Evolutionary conservation across 2,113 vertebrate genomes (phyloP), one percentile per base, ranked within the genome.

Genomic region (Felis chaus): DNA sequence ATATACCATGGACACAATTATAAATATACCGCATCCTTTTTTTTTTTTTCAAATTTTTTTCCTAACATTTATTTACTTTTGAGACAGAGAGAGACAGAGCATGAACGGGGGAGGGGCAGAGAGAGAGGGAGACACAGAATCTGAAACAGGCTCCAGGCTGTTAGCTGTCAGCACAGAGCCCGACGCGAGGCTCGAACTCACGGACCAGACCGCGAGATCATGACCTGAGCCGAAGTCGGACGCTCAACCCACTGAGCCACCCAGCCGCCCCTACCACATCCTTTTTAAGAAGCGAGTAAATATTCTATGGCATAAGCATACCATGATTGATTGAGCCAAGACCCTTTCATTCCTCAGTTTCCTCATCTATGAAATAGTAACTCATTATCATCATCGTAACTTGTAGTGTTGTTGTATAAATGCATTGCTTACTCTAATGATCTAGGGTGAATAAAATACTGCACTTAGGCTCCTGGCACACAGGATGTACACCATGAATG

Each of bases 401-500:
- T 93, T 53, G 14, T 14, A 19, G 63, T 68, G 11, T 19, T 27
- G 15, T 14, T 27, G 36, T 76, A 39, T 73, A 10, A 18, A 11
- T 48, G 63, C 14, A 29, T 80, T 1, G 19, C 78, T 68, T 68
- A 33, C 8, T 31, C 41, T 85, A 15, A 66, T 29, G 55, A 33
- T 15, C 18, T 41, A 19, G 25, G n/a, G 45, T 31, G 15, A 61
- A n/a, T 78, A 15, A 33, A 73, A 63, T n/a, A 57, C 55, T 61
- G 57, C 7, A 12, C 33, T 18, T 8, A 31, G 89, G 3, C 68
- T 36, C 31, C 21, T 4, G 31, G 31, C 36, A 5, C 21, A 0
- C 5, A 2, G 78, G 27, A 33, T 0, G 7, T 27, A 3, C 74
- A 29, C 50, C 4, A 36, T 19, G 14, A 45, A 7, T 1, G 23